Evolutionary conservation across 2,888 invertebrate species (phyloP).

Genomic region (Heliconius hortense): DNA sequence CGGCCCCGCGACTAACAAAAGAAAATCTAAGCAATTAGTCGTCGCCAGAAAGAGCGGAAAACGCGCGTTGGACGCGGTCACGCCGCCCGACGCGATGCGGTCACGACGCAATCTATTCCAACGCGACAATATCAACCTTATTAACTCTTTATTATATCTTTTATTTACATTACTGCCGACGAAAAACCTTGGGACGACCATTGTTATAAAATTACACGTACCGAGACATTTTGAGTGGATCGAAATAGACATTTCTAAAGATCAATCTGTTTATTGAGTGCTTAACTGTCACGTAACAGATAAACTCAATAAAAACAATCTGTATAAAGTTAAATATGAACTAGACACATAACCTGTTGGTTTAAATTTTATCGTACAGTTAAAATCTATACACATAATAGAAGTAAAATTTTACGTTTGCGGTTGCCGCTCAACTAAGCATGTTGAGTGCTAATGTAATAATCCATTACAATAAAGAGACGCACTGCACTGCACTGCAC

Average conservation of each 20-base stretch:
- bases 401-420: constrained; percentile 60
- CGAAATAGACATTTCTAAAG: constrained; percentile 48
- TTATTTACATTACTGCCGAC: constrained; percentile 28
- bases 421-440: constrained; percentile 75
- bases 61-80: constrained; percentile 80
- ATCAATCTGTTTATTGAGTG: constrained; percentile 49
- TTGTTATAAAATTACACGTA: constrained; percentile 35
- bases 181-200: constrained; percentile 40
- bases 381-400: constrained; percentile 59
- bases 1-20: constrained; percentile 81
- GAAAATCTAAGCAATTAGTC: constrained; percentile 83
- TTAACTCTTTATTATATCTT: constrained; percentile 36
- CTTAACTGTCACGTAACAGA: constrained; percentile 53
- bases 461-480: constrained; percentile 80
- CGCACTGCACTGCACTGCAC: constrained; percentile 48
- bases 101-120: constrained; percentile 54
- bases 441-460: constrained; percentile 82
- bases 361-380: constrained; percentile 57
- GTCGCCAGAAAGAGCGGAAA: constrained; percentile 82
- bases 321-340: constrained; percentile 53
- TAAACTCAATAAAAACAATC: constrained; percentile 52
- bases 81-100: constrained; percentile 62
- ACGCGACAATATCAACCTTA: constrained; percentile 42
- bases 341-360: constrained; percentile 64
- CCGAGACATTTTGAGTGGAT: constrained; percentile 45